Percentiles rank a stretch among this genome's conserved stretches.
phyloP scores from a whole-genome alignment of 2,888 invertebrate genomes.

The Dolichopus griseipennis region DNA sequence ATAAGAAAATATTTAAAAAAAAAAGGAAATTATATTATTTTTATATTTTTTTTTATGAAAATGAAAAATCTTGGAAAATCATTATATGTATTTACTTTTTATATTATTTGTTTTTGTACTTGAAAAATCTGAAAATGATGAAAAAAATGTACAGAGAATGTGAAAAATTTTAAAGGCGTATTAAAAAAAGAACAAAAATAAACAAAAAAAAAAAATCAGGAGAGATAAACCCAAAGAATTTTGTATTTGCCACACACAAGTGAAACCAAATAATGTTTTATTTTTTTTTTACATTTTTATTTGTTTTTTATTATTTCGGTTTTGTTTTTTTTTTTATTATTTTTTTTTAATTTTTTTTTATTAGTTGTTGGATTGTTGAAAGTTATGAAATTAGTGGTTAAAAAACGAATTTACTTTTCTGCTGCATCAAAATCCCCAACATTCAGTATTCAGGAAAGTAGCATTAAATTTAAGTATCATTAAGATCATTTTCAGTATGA shows the following conservation, averaged over 20 bases:
- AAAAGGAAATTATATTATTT: neutral
- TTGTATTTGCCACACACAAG: conserved; percentile 1
- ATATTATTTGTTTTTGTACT: neutral
- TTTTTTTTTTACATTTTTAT: too few species aligned
- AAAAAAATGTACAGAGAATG: neutral
- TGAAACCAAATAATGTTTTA: neutral
- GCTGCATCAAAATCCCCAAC: too few species aligned
- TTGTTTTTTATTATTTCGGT: too few species aligned
- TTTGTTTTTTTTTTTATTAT: neutral
- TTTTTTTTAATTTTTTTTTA: neutral
- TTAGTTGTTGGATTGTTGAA: neutral
- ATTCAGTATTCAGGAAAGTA: neutral
- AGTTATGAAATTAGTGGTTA: neutral
- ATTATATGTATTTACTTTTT: neutral
- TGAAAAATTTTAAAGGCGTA: neutral
- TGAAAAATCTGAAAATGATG: neutral
- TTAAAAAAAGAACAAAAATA: neutral
- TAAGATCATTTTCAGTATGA: neutral
- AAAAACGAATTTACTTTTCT: neutral
- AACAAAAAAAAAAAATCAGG: too few species aligned
- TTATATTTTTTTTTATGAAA: neutral
- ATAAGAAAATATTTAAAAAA: neutral
- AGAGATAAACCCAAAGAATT: neutral
- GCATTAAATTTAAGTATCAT: neutral
- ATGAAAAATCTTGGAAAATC: neutral